phyloP scores from a whole-genome alignment of 2,888 invertebrate species.

The Cerastoderma edule region DNA sequence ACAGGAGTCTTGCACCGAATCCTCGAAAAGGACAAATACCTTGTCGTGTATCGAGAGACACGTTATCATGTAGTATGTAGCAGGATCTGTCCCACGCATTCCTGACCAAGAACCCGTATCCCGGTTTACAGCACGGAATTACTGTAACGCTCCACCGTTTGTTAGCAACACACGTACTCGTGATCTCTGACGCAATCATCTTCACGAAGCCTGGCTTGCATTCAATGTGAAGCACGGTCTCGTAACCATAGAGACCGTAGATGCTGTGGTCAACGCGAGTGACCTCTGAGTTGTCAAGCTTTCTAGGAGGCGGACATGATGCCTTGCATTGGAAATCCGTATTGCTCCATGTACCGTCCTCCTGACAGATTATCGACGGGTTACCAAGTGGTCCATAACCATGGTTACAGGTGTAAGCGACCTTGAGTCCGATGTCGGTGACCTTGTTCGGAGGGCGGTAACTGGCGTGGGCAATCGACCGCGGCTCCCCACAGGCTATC shows the following conservation, averaged over 20 bases:
- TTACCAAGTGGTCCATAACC: background rate
- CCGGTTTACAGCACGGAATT: constrained; percentile 9
- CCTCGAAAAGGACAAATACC: too few species aligned
- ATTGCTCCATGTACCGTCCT: background rate
- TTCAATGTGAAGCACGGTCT: background rate
- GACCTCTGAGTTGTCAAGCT: background rate
- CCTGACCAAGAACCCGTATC: background rate
- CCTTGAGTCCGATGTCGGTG: background rate
- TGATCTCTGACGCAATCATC: background rate
- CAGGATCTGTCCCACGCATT: constrained; percentile 15
- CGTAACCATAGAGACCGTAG: background rate
- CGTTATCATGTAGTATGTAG: constrained; percentile 6
- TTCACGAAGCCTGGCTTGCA: constrained; percentile 4
- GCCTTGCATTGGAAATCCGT: background rate
- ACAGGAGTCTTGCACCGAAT: too few species aligned
- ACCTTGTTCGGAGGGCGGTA: background rate
- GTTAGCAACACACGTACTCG: background rate
- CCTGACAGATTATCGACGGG: background rate
- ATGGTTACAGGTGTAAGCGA: background rate
- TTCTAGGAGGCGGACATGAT: background rate
- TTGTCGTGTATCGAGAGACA: too few species aligned
- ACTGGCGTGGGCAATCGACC: background rate
- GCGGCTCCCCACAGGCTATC: background rate
- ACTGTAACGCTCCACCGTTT: background rate
- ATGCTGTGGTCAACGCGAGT: too few species aligned